Percentiles rank a stretch among this genome's conserved stretches.
Evolutionary conservation across 2,113 vertebrate genomes (phyloP).

Genomic region (Eolophus roseicapilla): DNA sequence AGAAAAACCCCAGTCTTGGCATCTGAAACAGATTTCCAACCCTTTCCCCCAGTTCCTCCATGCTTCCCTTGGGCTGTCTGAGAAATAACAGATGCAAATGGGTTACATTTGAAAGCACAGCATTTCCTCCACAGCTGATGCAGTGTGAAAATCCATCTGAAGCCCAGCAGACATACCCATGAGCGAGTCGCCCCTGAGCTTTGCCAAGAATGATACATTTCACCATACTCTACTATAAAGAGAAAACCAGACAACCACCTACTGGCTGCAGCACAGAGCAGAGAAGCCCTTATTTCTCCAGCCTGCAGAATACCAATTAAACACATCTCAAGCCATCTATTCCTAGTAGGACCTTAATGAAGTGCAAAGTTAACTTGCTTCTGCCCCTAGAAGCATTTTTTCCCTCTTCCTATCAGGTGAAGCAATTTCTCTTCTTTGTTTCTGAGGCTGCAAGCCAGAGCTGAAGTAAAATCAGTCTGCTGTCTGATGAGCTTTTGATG

Average conservation of each 20-base stretch:
- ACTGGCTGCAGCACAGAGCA: not conserved
- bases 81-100: conserved; percentile 16
- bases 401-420: not conserved
- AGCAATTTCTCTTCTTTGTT: not conserved
- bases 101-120: conserved; percentile 14
- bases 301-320: not conserved
- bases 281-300: not conserved
- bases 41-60: not conserved
- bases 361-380: not conserved
- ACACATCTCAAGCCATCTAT: not conserved
- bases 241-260: conserved; percentile 18
- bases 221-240: not conserved
- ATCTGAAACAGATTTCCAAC: not conserved
- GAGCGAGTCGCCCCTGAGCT: not conserved
- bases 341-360: not conserved
- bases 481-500: not conserved
- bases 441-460: not conserved
- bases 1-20: not conserved
- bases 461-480: not conserved
- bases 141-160: conserved; percentile 27
- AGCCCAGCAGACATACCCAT: conserved; percentile 32
- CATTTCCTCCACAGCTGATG: conserved; percentile 27
- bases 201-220: conserved; percentile 33
- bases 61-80: conserved; percentile 18
- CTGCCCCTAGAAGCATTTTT: not conserved